Conservation (phyloP, 2,797 vertebrate species). For the Dicrostonyx torquatus region DNA sequence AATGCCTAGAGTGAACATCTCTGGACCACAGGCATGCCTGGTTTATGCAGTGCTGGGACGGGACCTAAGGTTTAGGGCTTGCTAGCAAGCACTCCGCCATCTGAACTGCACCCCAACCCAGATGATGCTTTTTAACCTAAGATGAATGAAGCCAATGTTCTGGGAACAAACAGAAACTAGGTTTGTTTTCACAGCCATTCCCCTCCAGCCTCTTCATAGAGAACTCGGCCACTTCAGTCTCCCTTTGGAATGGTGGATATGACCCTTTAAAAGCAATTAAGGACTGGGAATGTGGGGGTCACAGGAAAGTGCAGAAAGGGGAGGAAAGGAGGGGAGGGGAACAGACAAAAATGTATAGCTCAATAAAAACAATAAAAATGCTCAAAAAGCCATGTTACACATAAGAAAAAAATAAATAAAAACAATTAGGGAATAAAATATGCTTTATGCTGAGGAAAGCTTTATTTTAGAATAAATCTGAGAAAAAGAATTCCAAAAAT, state of each 20-base stretch:
- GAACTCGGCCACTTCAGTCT: not conserved
- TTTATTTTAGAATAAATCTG: conserved; percentile 16
- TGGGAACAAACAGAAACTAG: not conserved
- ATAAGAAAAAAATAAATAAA: not conserved
- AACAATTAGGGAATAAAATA: conserved; percentile 46
- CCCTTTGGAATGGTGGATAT: not conserved
- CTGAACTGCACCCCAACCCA: not conserved
- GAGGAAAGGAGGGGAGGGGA: too few species aligned
- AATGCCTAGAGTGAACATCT: not conserved
- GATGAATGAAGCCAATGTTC: not conserved
- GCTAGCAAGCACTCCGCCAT: not conserved
- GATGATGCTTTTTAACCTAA: not conserved
- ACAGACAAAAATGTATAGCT: too few species aligned
- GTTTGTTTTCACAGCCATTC: conserved; percentile 1
- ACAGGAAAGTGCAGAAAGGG: too few species aligned
- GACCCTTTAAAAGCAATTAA: conserved; percentile 35
- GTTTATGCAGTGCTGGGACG: not conserved
- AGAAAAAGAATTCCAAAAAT: not conserved
- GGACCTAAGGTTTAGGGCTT: too few species aligned
- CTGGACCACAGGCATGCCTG: not conserved
- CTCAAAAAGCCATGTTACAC: too few species aligned
- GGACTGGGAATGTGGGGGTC: not conserved
- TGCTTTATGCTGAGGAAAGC: not conserved
- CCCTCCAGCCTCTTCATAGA: not conserved
- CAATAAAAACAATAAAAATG: too few species aligned